Evolutionary conservation across 2,113 vertebrate genomes (phyloP).

Genomic region (Hassar affinis): DNA sequence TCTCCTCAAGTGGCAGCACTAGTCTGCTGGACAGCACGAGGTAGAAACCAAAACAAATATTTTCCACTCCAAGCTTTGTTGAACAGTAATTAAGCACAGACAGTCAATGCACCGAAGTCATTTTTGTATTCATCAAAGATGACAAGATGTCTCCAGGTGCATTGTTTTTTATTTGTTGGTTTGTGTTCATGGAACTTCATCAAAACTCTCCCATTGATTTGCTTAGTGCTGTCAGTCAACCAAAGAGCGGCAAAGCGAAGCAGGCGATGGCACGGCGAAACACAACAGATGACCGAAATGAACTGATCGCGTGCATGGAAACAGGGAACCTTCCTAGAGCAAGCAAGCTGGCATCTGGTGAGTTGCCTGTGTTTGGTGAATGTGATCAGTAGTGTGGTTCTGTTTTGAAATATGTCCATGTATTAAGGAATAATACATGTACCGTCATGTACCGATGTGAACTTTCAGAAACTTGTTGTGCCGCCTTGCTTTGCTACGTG

Average conservation of each 20-base stretch:
- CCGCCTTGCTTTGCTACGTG: constrained; percentile 35
- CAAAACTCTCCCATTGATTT: constrained; percentile 25
- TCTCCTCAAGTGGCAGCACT: constrained; percentile 81
- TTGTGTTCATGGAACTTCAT: neutral
- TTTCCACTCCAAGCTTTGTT: neutral
- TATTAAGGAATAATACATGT: constrained; percentile 35
- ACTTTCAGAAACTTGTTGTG: constrained; percentile 37
- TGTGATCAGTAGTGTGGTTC: constrained; percentile 9
- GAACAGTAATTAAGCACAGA: neutral
- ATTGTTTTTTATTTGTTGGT: neutral
- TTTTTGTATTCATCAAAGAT: neutral
- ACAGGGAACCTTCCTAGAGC: constrained; percentile 86
- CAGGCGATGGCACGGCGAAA: constrained; percentile 84
- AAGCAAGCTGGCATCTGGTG: constrained; percentile 85
- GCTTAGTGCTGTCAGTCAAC: constrained; percentile 71
- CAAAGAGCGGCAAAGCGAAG: constrained; percentile 85
- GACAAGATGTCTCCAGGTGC: neutral
- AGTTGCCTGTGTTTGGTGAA: constrained; percentile 50
- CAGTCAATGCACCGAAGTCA: too few species aligned
- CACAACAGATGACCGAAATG: constrained; percentile 86
- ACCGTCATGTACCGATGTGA: constrained; percentile 1
- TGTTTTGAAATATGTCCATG: constrained; percentile 20
- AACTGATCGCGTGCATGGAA: constrained; percentile 83
- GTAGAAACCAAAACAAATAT: constrained; percentile 13
- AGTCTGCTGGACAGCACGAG: constrained; percentile 69